Conservation (phyloP, 2,113 vertebrate genomes). For the Pontoporia blainvillei region DNA sequence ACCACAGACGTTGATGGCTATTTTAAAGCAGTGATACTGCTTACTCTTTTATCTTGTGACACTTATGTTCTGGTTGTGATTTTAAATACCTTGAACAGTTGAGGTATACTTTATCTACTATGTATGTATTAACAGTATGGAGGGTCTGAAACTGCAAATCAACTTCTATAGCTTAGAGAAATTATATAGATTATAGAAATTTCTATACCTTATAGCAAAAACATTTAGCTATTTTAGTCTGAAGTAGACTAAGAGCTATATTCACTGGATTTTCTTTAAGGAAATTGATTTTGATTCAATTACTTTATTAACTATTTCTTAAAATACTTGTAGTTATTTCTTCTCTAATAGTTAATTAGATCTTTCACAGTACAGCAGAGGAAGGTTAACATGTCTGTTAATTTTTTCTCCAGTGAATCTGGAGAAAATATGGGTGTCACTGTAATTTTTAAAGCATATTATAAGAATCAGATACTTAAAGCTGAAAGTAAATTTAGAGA, state of each 20-base stretch:
- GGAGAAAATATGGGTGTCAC: not conserved
- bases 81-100: not conserved
- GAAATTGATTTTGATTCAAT: not conserved
- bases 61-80: not conserved
- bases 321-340: not conserved
- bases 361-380: not conserved
- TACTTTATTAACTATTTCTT: not conserved
- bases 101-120: not conserved
- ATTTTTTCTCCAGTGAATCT: not conserved
- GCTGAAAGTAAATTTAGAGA: not conserved
- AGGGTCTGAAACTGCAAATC: not conserved
- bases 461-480: constrained; percentile 10
- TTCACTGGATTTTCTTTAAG: not conserved
- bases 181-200: not conserved
- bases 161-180: not conserved
- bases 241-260: not conserved
- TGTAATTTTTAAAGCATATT: constrained; percentile 17
- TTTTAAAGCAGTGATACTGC: not conserved
- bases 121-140: not conserved
- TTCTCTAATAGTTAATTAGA: not conserved
- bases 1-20: not conserved
- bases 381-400: not conserved
- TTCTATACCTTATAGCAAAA: not conserved
- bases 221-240: not conserved
- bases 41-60: not conserved